Conservation (phyloP, 2,113 vertebrate species). For the Serilophus lunatus region DNA sequence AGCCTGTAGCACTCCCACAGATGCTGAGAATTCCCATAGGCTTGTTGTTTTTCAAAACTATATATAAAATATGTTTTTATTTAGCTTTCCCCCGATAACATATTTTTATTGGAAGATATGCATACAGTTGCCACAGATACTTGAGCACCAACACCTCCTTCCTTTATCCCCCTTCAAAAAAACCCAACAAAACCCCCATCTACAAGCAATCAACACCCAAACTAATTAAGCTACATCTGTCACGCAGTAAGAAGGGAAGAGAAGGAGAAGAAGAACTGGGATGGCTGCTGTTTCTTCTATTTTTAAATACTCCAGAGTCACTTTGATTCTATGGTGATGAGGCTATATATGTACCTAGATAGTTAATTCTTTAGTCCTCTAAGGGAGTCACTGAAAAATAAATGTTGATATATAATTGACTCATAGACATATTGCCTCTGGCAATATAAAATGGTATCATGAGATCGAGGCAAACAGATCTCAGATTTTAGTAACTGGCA, state of each 20-base stretch:
- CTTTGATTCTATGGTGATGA: constrained; percentile 20
- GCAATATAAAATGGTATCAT: constrained; percentile 49
- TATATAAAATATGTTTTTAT: neutral
- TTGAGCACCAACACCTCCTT: neutral
- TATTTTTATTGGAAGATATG: neutral
- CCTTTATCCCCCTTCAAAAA: neutral
- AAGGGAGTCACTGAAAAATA: constrained; percentile 34
- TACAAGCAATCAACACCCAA: neutral
- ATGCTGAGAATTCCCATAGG: neutral
- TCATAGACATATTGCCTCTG: constrained; percentile 53
- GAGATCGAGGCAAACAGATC: constrained; percentile 44
- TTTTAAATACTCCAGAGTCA: neutral
- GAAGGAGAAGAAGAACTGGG: neutral
- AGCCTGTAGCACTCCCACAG: constrained; percentile 19
- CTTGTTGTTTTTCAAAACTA: neutral
- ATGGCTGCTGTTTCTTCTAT: neutral
- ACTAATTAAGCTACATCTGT: neutral
- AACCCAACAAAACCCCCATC: neutral
- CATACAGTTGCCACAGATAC: neutral
- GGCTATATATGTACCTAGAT: neutral
- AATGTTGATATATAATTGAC: constrained; percentile 64
- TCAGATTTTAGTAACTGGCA: constrained; percentile 56
- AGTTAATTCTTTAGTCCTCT: constrained; percentile 36
- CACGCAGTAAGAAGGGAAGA: neutral
- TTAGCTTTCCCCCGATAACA: neutral